Base-by-base conservation (phyloP, 2,888 invertebrate species). In the Xestia ashworthii region DNA sequence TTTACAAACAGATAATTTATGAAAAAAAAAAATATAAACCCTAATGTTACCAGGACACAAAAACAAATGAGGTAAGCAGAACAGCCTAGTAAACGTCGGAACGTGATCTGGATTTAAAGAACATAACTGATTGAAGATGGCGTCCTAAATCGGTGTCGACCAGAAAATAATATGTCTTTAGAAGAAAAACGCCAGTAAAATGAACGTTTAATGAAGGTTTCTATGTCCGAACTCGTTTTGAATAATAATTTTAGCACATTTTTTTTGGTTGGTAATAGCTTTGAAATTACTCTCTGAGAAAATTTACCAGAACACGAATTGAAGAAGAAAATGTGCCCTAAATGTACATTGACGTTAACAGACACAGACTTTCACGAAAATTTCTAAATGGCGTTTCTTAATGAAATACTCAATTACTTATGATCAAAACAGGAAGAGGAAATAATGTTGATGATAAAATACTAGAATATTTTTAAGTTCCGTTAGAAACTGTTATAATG, bases 71-170 rank as follows among this genome's bases (percentile, higher is more conserved):
- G 69, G 12, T 22, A 48, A 48, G 14, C 14, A 81, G 67, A 67
- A 44, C 38, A 69, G 55, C 1, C 22, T 60, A 38, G 80, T 72
- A 67, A 81, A 73, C 25, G 60, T 16, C 22, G 67, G 48, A 67
- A 67, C 80, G 85, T 85, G 80, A 62, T 22, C 25, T n/a, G 85
- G 67, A 19, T 81, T 48, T 55, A 62, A 85, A 84, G 22, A 44
- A 12, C 53, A 14, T 1, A 22, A 44, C 38, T 67, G 72, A 81
- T 72, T 80, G 19, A 25, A 48, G 16, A 58, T 53, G 19, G 66
- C 60, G 32, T 38, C 38, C 5, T 22, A 48, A 22, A 46, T 3
- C 25, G 55, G 64, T 14, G 41, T 19, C n/a, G 19, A 55, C 46
- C 38, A 69, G 70, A 55, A 69, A 76, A 55, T 76, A 58, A 83